A percentile compares a stretch with the other conserved stretches of the same genome.
Evolutionary conservation across 2,113 vertebrate species (phyloP).

Genomic region (Zapus hudsonius): DNA sequence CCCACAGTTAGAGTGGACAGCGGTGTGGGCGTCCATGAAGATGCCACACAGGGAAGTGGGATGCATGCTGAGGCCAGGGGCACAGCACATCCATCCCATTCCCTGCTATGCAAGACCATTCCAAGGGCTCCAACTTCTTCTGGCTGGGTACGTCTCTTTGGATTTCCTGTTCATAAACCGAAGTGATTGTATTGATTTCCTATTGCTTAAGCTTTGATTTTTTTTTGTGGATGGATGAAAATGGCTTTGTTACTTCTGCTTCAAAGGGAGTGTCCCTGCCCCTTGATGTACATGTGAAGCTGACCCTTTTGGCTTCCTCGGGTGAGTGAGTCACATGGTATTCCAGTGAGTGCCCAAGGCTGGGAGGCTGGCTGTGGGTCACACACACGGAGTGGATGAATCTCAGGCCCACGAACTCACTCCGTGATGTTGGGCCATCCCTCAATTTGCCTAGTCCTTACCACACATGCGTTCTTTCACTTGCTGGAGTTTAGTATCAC

Average conservation of each 20-base stretch:
- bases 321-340: neutral
- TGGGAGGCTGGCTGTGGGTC: accelerated
- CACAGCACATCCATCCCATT: accelerated
- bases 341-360: neutral
- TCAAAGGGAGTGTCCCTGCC: neutral
- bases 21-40: accelerated
- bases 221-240: neutral
- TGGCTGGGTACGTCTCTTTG: accelerated
- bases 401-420: neutral
- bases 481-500: neutral
- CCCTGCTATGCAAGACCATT: neutral
- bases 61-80: accelerated
- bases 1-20: neutral
- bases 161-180: accelerated
- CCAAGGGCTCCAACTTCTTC: neutral
- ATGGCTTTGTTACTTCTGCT: neutral
- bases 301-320: no score
- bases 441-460: neutral
- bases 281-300: accelerated
- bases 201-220: no score
- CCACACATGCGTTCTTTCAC: neutral
- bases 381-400: accelerated
- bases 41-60: no score
- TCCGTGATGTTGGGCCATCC: neutral
- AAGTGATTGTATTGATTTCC: neutral